These are phyloP conservation scores for Scomber colias DNA, from an alignment of 2,113 vertebrate genomes.

Conservation along the genomic window DNA sequence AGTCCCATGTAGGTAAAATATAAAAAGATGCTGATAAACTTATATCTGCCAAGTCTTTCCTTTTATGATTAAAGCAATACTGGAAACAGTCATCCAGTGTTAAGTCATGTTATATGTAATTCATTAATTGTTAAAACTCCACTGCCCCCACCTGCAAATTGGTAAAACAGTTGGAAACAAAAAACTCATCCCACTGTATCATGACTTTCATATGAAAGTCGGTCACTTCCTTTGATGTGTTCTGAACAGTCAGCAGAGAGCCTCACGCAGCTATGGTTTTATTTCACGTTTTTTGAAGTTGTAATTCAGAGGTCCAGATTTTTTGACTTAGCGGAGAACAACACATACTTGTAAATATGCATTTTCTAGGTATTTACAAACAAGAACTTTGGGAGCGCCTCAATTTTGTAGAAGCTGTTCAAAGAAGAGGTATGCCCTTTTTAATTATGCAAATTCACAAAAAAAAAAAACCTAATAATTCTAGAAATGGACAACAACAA, in stretches of 20 bases:
- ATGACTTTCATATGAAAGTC: conserved; percentile 24
- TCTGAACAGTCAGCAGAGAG: conserved; percentile 46
- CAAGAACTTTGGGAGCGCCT: conserved; percentile 77
- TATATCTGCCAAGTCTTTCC: conserved; percentile 1
- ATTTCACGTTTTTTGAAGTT: conserved; percentile 48
- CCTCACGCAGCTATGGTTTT: conserved; percentile 23
- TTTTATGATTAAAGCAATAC: conserved; percentile 25
- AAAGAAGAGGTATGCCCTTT: conserved; percentile 81
- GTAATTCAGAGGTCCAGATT: conserved; percentile 56
- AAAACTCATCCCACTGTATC: conserved; percentile 6
- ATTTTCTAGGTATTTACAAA: conserved; percentile 86
- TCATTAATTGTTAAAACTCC: conserved; percentile 32
- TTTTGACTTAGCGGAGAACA: conserved; percentile 65
- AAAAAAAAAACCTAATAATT: conserved; percentile 54
- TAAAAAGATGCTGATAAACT: conserved; percentile 14
- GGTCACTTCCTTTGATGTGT: conserved; percentile 21
- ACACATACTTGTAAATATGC: conserved; percentile 83
- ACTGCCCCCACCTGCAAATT: conserved; percentile 41
- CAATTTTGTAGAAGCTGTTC: conserved; percentile 83
- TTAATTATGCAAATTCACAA: conserved; percentile 84
- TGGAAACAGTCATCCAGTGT: conserved; percentile 36
- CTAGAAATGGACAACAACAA: conserved; percentile 63
- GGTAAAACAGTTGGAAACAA: not conserved
- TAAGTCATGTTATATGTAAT: conserved; percentile 3
- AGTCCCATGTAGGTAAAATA: conserved; percentile 7